Evolutionary conservation across 2,888 invertebrate genomes (phyloP).

Genomic region (Maniola hyperantus): DNA sequence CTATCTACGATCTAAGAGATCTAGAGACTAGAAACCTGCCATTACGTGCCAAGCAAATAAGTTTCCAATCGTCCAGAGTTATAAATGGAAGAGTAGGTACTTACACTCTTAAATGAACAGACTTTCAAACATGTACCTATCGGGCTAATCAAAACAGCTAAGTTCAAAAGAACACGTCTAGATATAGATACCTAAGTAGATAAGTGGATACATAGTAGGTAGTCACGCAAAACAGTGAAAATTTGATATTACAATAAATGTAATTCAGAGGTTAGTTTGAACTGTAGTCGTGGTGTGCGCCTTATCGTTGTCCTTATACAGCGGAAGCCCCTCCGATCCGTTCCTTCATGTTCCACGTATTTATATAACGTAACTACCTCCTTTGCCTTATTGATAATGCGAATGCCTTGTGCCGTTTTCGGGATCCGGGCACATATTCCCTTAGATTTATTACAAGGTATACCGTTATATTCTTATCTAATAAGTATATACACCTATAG

Average conservation of each 20-base stretch:
- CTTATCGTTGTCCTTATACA: slow-evolving; percentile 75
- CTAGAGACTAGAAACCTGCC: too few species aligned
- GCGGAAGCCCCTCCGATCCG: slow-evolving; percentile 68
- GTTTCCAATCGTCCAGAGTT: too few species aligned
- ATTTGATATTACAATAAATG: not conserved
- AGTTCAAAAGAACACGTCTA: not conserved
- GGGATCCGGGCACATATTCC: slow-evolving; percentile 13
- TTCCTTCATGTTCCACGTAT: slow-evolving; percentile 76
- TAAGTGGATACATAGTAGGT: not conserved
- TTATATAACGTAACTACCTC: slow-evolving; percentile 62
- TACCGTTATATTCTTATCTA: not conserved
- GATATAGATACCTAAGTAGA: too few species aligned
- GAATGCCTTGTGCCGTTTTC: slow-evolving; percentile 31
- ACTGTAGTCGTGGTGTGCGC: slow-evolving; percentile 35
- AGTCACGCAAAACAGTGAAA: not conserved
- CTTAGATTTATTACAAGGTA: not conserved
- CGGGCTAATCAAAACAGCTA: too few species aligned
- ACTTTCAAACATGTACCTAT: not conserved
- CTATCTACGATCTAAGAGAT: too few species aligned
- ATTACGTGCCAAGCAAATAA: too few species aligned
- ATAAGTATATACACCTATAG: not conserved
- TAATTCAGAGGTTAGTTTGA: slow-evolving; percentile 11
- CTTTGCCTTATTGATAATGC: slow-evolving; percentile 43
- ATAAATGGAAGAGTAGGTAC: too few species aligned
- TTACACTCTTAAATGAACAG: too few species aligned